These are phyloP conservation scores for Nomada goodeniana DNA, from an alignment of 2,888 invertebrate genomes.

Conservation along the genomic window DNA sequence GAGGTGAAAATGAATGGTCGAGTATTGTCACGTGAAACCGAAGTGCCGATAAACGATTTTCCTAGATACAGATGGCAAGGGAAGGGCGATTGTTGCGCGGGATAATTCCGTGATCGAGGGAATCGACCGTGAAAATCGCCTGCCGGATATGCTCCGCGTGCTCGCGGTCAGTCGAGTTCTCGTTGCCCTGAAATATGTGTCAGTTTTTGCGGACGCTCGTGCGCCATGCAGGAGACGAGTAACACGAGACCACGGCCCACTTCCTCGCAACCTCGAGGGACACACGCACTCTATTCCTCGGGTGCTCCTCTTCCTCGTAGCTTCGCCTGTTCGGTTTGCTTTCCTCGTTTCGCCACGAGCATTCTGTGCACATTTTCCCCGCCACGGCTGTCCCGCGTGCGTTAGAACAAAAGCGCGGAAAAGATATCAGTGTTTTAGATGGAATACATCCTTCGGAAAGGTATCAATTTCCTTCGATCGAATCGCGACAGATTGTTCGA, in stretches of 20 bases:
- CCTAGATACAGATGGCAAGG: neutral
- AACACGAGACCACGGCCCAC: conserved; percentile 75
- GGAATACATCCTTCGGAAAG: neutral
- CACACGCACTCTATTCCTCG: conserved; percentile 45
- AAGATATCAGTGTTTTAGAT: neutral
- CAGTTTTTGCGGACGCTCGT: conserved; percentile 69
- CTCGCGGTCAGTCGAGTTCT: conserved; percentile 53
- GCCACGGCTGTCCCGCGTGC: too few relatives aligned
- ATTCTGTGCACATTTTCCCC: neutral
- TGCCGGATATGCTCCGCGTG: conserved; percentile 56
- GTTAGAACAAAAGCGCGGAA: too few relatives aligned
- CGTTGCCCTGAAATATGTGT: conserved; percentile 68
- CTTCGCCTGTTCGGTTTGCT: neutral
- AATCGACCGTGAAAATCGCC: conserved; percentile 39
- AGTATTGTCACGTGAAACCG: too few relatives aligned
- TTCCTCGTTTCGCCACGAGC: neutral
- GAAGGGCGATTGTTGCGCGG: neutral
- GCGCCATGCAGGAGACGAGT: conserved; percentile 67
- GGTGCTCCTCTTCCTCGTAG: conserved; percentile 16
- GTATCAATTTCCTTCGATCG: neutral
- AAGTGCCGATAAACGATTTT: too few relatives aligned
- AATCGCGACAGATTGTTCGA: neutral
- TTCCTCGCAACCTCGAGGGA: conserved; percentile 60
- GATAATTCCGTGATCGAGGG: neutral
- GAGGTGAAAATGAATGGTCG: too few relatives aligned